phyloP scores from a whole-genome alignment of 2,888 invertebrate genomes.

The Synergus gifuensis region DNA sequence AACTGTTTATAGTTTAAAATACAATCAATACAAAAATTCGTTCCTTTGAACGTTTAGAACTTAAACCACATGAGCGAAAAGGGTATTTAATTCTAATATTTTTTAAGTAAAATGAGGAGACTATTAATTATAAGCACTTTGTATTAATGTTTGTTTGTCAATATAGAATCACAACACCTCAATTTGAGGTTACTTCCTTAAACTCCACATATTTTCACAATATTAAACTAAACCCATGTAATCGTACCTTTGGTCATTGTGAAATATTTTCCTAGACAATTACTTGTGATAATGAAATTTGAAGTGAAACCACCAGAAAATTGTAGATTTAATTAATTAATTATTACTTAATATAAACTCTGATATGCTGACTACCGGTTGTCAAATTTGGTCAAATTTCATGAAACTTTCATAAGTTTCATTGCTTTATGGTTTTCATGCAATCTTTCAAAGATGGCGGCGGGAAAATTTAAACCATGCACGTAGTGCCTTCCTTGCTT shows the following conservation, averaged over 20 bases:
- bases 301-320: background rate
- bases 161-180: slow-evolving; percentile 16
- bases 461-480: no score
- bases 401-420: background rate
- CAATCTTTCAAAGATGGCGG: no score
- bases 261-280: background rate
- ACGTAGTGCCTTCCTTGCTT: no score
- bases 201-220: background rate
- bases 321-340: background rate
- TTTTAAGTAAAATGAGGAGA: no score
- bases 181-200: background rate
- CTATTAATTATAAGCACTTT: background rate
- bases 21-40: no score
- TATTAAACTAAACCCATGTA: background rate
- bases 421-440: background rate
- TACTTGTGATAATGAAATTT: background rate
- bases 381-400: no score
- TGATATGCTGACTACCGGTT: no score
- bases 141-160: slow-evolving; percentile 1
- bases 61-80: no score
- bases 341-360: background rate
- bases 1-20: no score
- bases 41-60: no score
- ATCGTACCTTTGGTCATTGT: slow-evolving; percentile 31
- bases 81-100: no score